Percentiles rank a stretch among this genome's conserved stretches.
Evolutionary conservation across 1,140 invertebrate genomes (phyloP).

Genomic region (Triops longicaudatus): DNA sequence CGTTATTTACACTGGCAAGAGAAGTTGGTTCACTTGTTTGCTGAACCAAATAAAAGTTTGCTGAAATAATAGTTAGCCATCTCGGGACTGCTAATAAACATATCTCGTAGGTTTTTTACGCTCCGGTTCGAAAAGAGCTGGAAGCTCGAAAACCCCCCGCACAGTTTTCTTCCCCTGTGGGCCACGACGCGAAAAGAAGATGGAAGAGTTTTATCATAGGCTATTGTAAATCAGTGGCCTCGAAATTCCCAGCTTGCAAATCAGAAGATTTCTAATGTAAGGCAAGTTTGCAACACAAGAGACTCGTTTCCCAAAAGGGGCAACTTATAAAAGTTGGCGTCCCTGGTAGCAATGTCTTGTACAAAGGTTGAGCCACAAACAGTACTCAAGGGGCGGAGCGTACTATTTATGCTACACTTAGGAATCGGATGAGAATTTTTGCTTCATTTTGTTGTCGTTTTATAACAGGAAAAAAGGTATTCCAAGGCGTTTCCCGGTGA

Average conservation of each 20-base stretch:
- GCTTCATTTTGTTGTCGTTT: neutral
- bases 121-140: too few relatives aligned
- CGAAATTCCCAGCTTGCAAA: neutral
- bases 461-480: neutral
- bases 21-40: neutral
- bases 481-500: constrained; percentile 2
- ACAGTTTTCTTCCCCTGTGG: too few relatives aligned
- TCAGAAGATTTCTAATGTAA: neutral
- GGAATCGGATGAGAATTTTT: neutral
- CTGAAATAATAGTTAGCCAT: too few relatives aligned
- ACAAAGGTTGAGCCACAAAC: neutral
- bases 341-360: neutral
- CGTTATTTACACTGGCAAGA: neutral
- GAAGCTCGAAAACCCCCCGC: too few relatives aligned
- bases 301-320: neutral
- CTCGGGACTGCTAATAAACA: too few relatives aligned
- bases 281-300: neutral
- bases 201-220: neutral
- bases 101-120: too few relatives aligned
- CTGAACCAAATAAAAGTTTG: too few relatives aligned
- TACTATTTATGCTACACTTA: neutral
- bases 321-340: neutral
- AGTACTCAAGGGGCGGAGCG: neutral
- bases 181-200: neutral
- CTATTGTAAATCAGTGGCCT: neutral